These are phyloP conservation scores for Pachydiplax longipennis DNA, from an alignment of 2,888 invertebrate genomes.

Conservation along the genomic window DNA sequence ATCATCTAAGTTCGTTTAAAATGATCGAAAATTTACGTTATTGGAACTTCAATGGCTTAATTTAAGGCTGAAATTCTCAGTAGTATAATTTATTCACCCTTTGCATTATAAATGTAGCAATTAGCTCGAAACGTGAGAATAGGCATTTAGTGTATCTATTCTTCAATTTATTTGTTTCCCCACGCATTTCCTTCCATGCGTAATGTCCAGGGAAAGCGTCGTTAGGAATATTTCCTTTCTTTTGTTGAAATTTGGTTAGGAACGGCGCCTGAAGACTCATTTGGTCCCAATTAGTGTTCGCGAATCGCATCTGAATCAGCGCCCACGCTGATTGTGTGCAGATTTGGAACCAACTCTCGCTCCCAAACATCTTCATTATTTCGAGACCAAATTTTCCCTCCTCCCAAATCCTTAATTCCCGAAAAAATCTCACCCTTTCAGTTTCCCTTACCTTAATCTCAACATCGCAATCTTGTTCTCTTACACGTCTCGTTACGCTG, in stretches of 20 bases:
- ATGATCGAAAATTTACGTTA: too few species aligned
- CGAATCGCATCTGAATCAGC: neutral
- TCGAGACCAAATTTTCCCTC: neutral
- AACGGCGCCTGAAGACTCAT: neutral
- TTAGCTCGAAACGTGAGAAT: too few species aligned
- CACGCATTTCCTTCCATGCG: too few species aligned
- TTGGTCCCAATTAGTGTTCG: neutral
- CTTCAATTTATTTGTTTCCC: too few species aligned
- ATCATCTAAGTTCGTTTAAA: too few species aligned
- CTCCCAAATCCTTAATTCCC: neutral
- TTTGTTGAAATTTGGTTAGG: neutral
- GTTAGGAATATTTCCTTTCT: too few species aligned
- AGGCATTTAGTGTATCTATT: too few species aligned
- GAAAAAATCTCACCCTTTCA: neutral
- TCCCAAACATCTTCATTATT: conserved; percentile 11
- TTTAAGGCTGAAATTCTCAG: too few species aligned
- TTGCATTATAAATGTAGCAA: too few species aligned
- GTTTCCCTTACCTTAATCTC: neutral
- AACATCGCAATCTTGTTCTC: neutral
- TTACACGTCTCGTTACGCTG: conserved; percentile 5
- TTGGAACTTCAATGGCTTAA: too few species aligned
- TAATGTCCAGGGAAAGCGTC: too few species aligned
- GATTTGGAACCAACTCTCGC: neutral
- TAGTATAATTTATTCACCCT: too few species aligned
- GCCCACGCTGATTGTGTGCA: neutral